phyloP scores from a whole-genome alignment of 2,888 invertebrate species.

The Netelia melanura region DNA sequence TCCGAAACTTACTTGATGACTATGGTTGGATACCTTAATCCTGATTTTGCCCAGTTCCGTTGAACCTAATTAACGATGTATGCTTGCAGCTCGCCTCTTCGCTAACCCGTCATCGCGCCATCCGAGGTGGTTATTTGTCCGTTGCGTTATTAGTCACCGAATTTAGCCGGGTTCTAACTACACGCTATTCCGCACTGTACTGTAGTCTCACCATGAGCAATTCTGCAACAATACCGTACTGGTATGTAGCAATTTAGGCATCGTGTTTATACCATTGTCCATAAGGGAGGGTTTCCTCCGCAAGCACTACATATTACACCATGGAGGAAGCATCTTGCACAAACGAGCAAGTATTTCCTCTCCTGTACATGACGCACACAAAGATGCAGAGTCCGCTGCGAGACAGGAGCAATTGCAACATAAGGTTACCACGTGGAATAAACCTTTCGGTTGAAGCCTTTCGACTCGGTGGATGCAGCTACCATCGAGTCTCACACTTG shows the following conservation, averaged over 20 bases:
- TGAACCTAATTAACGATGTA: constrained; percentile 25
- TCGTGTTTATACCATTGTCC: constrained; percentile 54
- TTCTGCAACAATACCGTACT: constrained; percentile 39
- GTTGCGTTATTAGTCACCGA: constrained; percentile 60
- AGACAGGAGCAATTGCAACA: constrained; percentile 24
- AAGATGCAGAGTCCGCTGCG: not conserved
- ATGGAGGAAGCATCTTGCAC: constrained; percentile 18
- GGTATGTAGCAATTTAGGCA: constrained; percentile 59
- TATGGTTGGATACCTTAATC: not conserved
- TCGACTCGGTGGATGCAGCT: not conserved
- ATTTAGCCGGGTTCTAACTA: constrained; percentile 36
- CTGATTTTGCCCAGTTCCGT: constrained; percentile 34
- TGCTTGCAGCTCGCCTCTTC: constrained; percentile 6
- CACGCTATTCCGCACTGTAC: not conserved
- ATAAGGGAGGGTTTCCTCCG: constrained; percentile 36
- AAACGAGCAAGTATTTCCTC: constrained; percentile 29
- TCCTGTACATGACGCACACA: constrained; percentile 1
- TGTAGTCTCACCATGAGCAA: constrained; percentile 7
- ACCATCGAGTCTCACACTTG: not conserved
- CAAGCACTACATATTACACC: constrained; percentile 42
- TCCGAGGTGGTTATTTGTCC: constrained; percentile 56
- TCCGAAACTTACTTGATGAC: too few relatives aligned
- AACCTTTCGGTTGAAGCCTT: not conserved
- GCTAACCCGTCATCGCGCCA: constrained; percentile 21
- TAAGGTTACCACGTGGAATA: not conserved